Evolutionary conservation across 2,888 invertebrate genomes (phyloP), one percentile per base, ranked within the genome.

Genomic region (Tinea trinotella): DNA sequence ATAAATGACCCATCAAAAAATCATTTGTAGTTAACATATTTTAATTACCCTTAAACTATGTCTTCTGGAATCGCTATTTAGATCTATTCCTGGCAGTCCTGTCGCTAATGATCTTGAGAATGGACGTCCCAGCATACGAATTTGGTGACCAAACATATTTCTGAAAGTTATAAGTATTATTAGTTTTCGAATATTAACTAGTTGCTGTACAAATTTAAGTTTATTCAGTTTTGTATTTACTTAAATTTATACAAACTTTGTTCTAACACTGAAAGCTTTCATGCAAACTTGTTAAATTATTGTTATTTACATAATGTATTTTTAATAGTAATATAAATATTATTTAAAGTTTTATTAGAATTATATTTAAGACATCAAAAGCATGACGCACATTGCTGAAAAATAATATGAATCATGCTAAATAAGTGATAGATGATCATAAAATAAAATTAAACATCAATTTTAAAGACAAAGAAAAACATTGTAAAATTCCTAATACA

Each of bases 21-120:
- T n/a, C n/a, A n/a, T n/a, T n/a, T n/a, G n/a, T n/a, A n/a, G n/a
- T n/a, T n/a, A n/a, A n/a, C n/a, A n/a, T n/a, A n/a, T n/a, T n/a
- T n/a, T 35, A 67, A 82, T 81, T 79, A 89, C 89, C 76, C 89
- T 75, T 60, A 89, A 76, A 68, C 89, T 89, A 62, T 88, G 87
- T 64, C 89, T 77, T 60, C 89, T 79, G 12, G 87, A 85, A 60
- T 88, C 88, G 34, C 76, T 80, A 59, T 70, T 86, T 40, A 84
- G 71, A 65, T 82, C 83, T 53, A 87, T 87, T 52, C 86, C 86
- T 12, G 86, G 84, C 58, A 88, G 75, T 19, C 89, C 88, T 57
- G 89, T 89, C 20, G 89, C 89, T 56, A 90, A 89, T 44, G 90
- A 90, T 64, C 90, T 87, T 57, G 90, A 90, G 69, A 90, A 90